A percentile compares a stretch with the other conserved stretches of the same genome.
phyloP scores from a whole-genome alignment of 1,140 invertebrate species.

The Calephelis virginiensis region DNA sequence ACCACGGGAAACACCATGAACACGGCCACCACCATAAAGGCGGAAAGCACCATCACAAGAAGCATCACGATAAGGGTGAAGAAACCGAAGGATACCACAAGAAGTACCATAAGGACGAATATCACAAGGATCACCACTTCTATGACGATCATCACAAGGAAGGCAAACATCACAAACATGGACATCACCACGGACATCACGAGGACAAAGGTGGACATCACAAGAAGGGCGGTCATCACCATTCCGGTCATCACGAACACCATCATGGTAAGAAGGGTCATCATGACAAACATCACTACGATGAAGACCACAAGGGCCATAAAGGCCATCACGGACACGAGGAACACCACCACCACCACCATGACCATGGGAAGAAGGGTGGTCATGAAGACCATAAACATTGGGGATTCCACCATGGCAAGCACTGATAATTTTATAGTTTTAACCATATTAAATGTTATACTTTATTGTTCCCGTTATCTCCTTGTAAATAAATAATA shows the following conservation, averaged over 20 bases:
- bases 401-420: constrained; percentile 79
- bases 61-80: constrained; percentile 82
- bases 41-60: constrained; percentile 81
- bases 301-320: constrained; percentile 81
- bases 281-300: constrained; percentile 81
- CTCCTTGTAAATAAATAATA: constrained; percentile 49
- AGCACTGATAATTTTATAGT: constrained; percentile 55
- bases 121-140: constrained; percentile 85
- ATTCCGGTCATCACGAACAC: constrained; percentile 81
- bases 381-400: constrained; percentile 83
- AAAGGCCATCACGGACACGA: constrained; percentile 83
- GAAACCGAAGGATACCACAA: constrained; percentile 83
- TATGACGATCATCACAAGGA: constrained; percentile 83
- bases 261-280: constrained; percentile 82
- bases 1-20: constrained; percentile 84
- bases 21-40: constrained; percentile 84
- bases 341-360: constrained; percentile 82
- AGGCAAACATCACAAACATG: constrained; percentile 82
- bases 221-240: constrained; percentile 82
- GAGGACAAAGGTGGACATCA: constrained; percentile 80
- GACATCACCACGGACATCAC: constrained; percentile 81
- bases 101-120: constrained; percentile 85
- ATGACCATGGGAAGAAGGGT: constrained; percentile 83
- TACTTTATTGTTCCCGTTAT: constrained; percentile 35
- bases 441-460: constrained; percentile 33